phyloP scores from a whole-genome alignment of 2,888 invertebrate species.

The Salpingus planirostris region DNA sequence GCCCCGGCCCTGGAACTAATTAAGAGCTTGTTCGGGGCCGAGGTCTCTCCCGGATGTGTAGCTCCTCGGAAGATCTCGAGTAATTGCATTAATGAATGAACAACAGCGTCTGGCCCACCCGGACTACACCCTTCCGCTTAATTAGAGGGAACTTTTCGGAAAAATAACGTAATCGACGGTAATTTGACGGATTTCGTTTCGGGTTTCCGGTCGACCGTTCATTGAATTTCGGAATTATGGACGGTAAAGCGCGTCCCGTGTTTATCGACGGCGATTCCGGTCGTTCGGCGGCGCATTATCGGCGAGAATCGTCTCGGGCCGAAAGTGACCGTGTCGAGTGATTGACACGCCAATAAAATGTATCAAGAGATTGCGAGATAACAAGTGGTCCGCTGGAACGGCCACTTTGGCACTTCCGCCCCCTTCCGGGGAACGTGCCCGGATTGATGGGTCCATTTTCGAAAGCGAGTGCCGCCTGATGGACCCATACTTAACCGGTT shows the following conservation, averaged over 20 bases:
- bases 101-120: constrained; percentile 8
- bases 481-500: constrained; percentile 19
- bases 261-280: no score
- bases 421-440: not conserved
- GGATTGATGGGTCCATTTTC: constrained; percentile 15
- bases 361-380: constrained; percentile 29
- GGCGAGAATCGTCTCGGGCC: no score
- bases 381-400: constrained; percentile 25
- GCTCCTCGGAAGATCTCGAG: constrained; percentile 13
- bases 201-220: no score
- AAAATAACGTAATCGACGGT: no score
- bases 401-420: constrained; percentile 22
- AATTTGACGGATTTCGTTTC: no score
- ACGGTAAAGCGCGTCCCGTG: no score
- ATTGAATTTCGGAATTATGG: no score
- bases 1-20: constrained; percentile 17
- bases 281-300: no score
- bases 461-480: constrained; percentile 19
- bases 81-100: constrained; percentile 18
- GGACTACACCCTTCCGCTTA: constrained; percentile 2
- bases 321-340: constrained; percentile 23
- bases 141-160: constrained; percentile 8
- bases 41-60: constrained; percentile 12
- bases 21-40: constrained; percentile 18
- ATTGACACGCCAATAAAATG: constrained; percentile 29